These are phyloP conservation scores for Darevskia mixta DNA, from an alignment of 2,797 vertebrate genomes.

Conservation along the genomic window DNA sequence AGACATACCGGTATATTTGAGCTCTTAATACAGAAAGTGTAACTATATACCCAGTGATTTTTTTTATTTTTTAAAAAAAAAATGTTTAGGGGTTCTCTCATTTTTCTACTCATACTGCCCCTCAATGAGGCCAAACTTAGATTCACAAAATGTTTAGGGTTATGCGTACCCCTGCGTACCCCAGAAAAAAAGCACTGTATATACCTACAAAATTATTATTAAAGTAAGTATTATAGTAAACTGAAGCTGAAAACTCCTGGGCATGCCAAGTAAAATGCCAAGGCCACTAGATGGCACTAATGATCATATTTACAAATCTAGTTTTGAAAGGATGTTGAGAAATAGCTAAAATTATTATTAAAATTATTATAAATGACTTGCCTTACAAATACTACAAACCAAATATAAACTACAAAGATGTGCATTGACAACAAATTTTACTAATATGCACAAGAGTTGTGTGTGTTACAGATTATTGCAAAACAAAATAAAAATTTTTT, in stretches of 20 bases:
- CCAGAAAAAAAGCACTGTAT: neutral
- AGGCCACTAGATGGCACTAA: conserved; percentile 65
- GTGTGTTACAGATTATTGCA: neutral
- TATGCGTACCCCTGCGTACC: too few relatives aligned
- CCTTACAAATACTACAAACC: neutral
- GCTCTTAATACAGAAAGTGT: neutral
- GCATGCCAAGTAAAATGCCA: neutral
- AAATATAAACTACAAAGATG: neutral
- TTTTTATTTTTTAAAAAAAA: too few relatives aligned
- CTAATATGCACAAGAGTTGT: neutral
- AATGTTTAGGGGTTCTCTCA: too few relatives aligned
- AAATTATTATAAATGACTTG: neutral
- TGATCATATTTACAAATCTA: conserved; percentile 17
- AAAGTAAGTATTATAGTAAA: neutral
- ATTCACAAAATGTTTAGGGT: too few relatives aligned
- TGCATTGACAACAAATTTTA: neutral
- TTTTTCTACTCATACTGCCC: too few relatives aligned
- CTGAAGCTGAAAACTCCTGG: neutral
- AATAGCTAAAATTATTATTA: conserved; percentile 1
- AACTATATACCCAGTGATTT: too few relatives aligned
- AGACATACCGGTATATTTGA: neutral
- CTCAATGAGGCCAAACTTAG: too few relatives aligned
- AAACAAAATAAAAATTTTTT: too few relatives aligned
- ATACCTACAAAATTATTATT: neutral
- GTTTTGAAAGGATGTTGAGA: neutral